These are phyloP conservation scores for Dolichallabes microphthalmus DNA, from an alignment of 2,113 vertebrate genomes.

Conservation along the genomic window DNA sequence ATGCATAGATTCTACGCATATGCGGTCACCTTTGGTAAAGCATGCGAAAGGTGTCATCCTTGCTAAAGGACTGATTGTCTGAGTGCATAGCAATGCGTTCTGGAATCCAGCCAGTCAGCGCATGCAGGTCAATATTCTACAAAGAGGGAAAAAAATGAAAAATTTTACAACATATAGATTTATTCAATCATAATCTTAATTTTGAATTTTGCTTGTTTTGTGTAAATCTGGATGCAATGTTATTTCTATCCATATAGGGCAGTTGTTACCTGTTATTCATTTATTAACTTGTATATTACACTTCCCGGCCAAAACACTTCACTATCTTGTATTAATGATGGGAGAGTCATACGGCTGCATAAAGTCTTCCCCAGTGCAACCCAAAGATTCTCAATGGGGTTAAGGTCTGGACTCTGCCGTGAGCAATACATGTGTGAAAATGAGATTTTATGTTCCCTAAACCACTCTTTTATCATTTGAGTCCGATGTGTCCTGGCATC, in stretches of 20 bases:
- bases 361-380: too few relatives aligned
- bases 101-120: conserved; percentile 97
- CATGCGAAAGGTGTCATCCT: conserved; percentile 94
- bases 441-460: too few relatives aligned
- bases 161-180: too few relatives aligned
- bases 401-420: too few relatives aligned
- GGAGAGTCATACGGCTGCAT: too few relatives aligned
- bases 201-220: neutral
- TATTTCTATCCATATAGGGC: neutral
- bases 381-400: too few relatives aligned
- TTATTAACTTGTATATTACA: neutral
- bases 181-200: neutral
- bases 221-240: neutral
- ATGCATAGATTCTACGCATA: neutral
- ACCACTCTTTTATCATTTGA: too few relatives aligned
- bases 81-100: conserved; percentile 99
- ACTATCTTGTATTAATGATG: too few relatives aligned
- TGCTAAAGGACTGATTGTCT: conserved; percentile 94
- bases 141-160: neutral
- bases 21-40: conserved; percentile 87
- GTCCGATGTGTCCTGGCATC: too few relatives aligned
- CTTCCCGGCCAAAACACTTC: too few relatives aligned
- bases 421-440: too few relatives aligned
- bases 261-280: neutral
- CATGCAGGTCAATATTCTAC: conserved; percentile 97